Percentiles rank a stretch among this genome's conserved stretches.
Conservation (phyloP, 1,140 invertebrate species). For the Platorchestia sp. region DNA sequence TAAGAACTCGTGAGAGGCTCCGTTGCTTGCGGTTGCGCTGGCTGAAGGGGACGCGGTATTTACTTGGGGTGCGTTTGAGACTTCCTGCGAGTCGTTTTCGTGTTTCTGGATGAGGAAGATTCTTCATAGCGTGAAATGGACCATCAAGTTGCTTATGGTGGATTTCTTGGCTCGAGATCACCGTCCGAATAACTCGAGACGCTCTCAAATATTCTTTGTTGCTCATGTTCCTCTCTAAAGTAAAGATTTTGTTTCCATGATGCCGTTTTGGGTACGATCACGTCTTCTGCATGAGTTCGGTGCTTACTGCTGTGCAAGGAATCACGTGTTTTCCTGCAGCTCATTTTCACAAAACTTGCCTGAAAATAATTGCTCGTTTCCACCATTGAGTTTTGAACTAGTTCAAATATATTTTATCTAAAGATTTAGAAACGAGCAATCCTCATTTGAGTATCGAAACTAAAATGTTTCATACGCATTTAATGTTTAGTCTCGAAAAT, state of each 20-base stretch:
- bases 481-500: too few species aligned
- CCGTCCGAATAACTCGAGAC: background rate
- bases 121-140: slow-evolving; percentile 34
- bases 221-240: background rate
- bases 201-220: background rate
- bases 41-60: background rate
- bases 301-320: too few species aligned
- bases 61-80: background rate
- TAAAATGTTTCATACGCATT: too few species aligned
- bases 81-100: background rate
- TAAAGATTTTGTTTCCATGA: background rate
- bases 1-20: background rate
- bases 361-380: too few species aligned
- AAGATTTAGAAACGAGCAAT: too few species aligned
- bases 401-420: too few species aligned
- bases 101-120: slow-evolving; percentile 36
- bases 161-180: slow-evolving; percentile 41
- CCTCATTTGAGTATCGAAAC: too few species aligned
- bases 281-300: too few species aligned
- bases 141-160: slow-evolving; percentile 54
- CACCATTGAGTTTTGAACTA: too few species aligned
- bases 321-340: too few species aligned
- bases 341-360: too few species aligned
- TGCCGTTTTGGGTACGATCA: too few species aligned
- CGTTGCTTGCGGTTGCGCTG: background rate